Base-by-base conservation (phyloP, 2,888 invertebrate species). In the Chymomyza procnemis region DNA sequence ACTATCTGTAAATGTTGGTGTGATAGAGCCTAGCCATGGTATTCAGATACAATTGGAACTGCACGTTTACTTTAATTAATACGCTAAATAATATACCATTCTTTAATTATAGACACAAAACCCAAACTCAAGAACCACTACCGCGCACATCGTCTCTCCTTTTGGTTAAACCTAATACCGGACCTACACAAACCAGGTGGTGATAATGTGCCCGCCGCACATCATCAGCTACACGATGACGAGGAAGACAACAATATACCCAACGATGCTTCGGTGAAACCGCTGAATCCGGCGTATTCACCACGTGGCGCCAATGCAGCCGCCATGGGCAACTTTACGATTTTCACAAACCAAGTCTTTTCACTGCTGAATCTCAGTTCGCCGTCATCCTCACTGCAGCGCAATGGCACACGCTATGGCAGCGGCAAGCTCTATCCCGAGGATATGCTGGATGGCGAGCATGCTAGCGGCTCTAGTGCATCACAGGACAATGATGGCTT, bases 151-250 rank as follows among this genome's bases (percentile, higher is more conserved):
- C 93, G 95, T 75, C 93, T 98, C 63, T 97, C 98, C 1, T 97
- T 98, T 91, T 99, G 99, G 99, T 91, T 98, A 67, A 97, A 98
- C 88, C 92, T 98, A 61, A 97, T 99, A 67, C 98, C 98, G 41
- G 97, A 98, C 88, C 92, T 97, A 30, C 97, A 97, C 89, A 95
- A 96, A 78, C 96, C 96, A 0, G 96, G 97, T 6, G 95, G 96
- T 6, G 96, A 96, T 80, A 96, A 96, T 82, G 96, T 97, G 3
- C 96, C 96, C 26, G 93, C 94, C 54, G 94, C 95, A 0, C 96
- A 97, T 90, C 97, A 98, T 90, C 94, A 96, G 75, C 93, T 98
- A 1, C 94, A 94, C 71, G 94, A 95, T 78, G 95, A 96, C 71
- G 87, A 80, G n/a, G 86, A 83, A 61, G 87, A 88, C 56, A 90